phyloP scores from a whole-genome alignment of 2,113 vertebrate species.

The Tupaia chinensis region DNA sequence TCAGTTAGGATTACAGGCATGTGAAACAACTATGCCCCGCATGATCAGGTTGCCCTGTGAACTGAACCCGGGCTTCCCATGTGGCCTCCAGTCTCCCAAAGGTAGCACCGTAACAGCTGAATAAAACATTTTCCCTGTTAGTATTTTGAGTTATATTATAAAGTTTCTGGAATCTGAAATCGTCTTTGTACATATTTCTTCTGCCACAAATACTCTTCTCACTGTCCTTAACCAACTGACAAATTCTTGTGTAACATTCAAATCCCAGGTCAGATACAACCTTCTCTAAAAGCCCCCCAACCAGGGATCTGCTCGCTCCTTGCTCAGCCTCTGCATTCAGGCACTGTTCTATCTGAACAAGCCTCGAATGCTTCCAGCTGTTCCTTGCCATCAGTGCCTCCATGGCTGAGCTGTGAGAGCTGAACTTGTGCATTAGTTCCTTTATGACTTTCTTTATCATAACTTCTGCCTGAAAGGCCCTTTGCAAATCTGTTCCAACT shows the following conservation, averaged over 20 bases:
- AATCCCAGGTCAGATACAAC: not conserved
- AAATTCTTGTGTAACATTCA: not conserved
- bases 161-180: not conserved
- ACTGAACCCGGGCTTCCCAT: too few relatives aligned
- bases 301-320: not conserved
- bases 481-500: constrained; percentile 25
- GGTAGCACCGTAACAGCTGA: too few relatives aligned
- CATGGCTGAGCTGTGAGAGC: not conserved
- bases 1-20: too few relatives aligned
- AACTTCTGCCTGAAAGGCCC: not conserved
- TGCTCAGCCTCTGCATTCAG: not conserved
- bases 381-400: not conserved
- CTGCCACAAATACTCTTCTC: not conserved
- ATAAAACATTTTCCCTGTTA: not conserved
- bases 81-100: too few relatives aligned
- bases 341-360: not conserved
- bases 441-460: not conserved
- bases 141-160: not conserved
- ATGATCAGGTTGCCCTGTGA: too few relatives aligned
- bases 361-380: not conserved
- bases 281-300: not conserved
- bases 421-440: not conserved
- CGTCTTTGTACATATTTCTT: not conserved
- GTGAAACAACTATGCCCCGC: too few relatives aligned
- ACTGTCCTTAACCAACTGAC: not conserved